phyloP scores from a whole-genome alignment of 2,888 invertebrate genomes.

The Lasioglossum malachurum region DNA sequence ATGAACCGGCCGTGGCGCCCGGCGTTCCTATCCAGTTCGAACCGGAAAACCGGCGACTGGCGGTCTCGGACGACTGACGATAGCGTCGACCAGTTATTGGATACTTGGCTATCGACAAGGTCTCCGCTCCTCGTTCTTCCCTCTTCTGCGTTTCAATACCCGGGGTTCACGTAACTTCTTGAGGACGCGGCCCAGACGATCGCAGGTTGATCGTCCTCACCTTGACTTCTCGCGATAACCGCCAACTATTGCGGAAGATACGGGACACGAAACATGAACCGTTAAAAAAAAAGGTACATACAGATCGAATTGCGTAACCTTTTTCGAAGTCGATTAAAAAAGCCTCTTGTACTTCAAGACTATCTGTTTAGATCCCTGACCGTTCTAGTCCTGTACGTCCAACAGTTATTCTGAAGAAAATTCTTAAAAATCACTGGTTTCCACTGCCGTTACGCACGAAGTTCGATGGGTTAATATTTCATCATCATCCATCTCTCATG shows the following conservation, averaged over 20 bases:
- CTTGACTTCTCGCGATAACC: slow-evolving; percentile 15
- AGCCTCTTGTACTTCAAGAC: too few species aligned
- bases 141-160: slow-evolving; percentile 21
- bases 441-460: too few species aligned
- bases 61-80: slow-evolving; percentile 65
- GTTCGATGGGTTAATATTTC: too few species aligned
- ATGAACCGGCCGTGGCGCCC: slow-evolving; percentile 38
- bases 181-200: slow-evolving; percentile 15
- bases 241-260: not conserved
- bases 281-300: too few species aligned
- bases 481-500: too few species aligned
- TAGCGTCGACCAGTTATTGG: slow-evolving; percentile 65
- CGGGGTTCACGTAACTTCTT: slow-evolving; percentile 26
- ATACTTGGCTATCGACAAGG: slow-evolving; percentile 60
- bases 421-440: too few species aligned
- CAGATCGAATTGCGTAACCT: too few species aligned
- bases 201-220: slow-evolving; percentile 48
- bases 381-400: too few species aligned
- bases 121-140: slow-evolving; percentile 2
- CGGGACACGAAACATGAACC: not conserved
- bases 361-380: too few species aligned
- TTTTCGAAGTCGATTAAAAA: too few species aligned
- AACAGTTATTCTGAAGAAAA: too few species aligned
- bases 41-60: slow-evolving; percentile 76
- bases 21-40: slow-evolving; percentile 57